phyloP scores from a whole-genome alignment of 2,113 vertebrate genomes.

The Cichladusa arquata region DNA sequence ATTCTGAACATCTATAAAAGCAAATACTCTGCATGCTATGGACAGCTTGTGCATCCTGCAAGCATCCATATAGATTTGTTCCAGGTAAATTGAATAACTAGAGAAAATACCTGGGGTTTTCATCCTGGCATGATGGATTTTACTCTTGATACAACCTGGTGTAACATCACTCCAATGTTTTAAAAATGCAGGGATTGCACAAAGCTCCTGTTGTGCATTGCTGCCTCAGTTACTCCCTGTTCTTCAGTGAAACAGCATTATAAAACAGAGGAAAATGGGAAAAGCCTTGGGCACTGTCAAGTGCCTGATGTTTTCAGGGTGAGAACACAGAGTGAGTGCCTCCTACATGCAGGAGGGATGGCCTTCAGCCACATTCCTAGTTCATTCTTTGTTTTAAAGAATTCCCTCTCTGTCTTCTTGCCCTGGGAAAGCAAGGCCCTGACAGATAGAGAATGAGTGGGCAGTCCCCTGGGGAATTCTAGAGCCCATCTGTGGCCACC shows the following conservation, averaged over 20 bases:
- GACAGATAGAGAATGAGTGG: background rate
- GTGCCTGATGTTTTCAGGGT: background rate
- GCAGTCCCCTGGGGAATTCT: background rate
- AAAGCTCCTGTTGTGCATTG: background rate
- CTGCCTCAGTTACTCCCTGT: background rate
- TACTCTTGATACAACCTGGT: background rate
- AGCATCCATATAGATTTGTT: background rate
- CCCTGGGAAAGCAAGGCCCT: background rate
- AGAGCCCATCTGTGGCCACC: background rate
- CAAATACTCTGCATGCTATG: background rate
- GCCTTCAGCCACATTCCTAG: background rate
- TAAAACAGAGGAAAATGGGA: background rate
- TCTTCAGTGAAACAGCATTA: background rate
- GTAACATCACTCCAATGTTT: background rate
- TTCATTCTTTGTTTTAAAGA: background rate
- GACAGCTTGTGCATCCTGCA: background rate
- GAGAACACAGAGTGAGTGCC: background rate
- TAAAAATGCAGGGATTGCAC: background rate
- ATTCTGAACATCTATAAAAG: constrained; percentile 8
- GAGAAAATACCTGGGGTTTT: background rate
- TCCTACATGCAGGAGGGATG: background rate
- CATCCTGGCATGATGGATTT: background rate
- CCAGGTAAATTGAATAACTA: background rate
- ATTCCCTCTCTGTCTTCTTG: background rate
- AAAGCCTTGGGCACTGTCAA: background rate